Conservation (phyloP, 2,888 invertebrate genomes). For the Phengaris arion region DNA sequence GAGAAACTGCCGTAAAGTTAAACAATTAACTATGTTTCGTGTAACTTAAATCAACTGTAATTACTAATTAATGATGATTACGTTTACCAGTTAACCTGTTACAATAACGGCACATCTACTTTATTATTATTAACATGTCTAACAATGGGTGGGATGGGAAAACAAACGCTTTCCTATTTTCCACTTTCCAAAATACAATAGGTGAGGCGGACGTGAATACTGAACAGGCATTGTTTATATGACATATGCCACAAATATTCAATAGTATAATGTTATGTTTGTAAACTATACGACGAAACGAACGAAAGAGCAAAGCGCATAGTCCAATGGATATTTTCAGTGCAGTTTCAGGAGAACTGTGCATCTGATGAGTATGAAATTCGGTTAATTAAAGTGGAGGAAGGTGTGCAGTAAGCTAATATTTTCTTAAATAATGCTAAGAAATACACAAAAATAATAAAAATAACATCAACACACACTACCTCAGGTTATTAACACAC, state of each 20-base stretch:
- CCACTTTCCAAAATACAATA: background rate
- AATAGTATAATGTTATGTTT: too few species aligned
- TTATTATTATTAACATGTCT: background rate
- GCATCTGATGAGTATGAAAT: too few species aligned
- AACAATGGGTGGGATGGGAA: background rate
- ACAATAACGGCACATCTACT: background rate
- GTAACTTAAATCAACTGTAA: background rate
- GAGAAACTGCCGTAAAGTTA: conserved; percentile 1
- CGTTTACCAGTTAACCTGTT: background rate
- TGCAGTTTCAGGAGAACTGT: too few species aligned
- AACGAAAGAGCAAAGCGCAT: too few species aligned
- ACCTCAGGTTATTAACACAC: too few species aligned
- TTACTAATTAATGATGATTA: background rate
- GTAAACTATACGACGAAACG: too few species aligned
- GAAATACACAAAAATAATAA: too few species aligned
- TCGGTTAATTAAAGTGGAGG: too few species aligned
- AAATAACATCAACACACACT: too few species aligned
- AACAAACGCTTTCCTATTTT: conserved; percentile 1
- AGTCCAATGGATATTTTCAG: too few species aligned
- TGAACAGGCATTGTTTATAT: background rate
- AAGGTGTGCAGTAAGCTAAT: too few species aligned
- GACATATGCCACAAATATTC: background rate
- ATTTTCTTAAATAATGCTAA: background rate
- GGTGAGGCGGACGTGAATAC: background rate
- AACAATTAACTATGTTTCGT: background rate